Evolutionary conservation across 1,140 invertebrate genomes (phyloP), one percentile per base, ranked within the genome.

Genomic region (Trichonephila clavipes): DNA sequence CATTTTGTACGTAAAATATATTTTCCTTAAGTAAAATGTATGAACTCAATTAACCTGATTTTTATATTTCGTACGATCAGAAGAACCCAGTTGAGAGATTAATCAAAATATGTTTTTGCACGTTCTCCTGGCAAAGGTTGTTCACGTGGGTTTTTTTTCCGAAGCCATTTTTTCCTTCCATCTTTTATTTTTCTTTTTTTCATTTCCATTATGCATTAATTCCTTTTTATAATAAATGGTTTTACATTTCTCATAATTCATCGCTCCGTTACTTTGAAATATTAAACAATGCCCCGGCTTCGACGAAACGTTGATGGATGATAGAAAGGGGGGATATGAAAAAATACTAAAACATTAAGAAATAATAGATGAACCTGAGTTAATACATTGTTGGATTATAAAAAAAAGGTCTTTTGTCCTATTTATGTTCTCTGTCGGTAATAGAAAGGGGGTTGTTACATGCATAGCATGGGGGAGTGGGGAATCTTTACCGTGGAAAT

Each of bases 321-420:
- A 72, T 72, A 86, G 82, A 92, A 59, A 92, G 64, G 58, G 87
- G 19, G 59, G 59, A 28, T 7, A 81, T 24, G 8, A 81, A 40
- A 81, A 81, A 40, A 40, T 28, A 34, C 18, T 18, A 85, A 59
- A 61, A 59, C 24, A 59, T 59, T 59, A 59, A 16, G 81, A 93
- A 93, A 88, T 93, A 93, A 93, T 93, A 88, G 58, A 93, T 82
- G 92, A 93, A 93, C 86, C 69, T 88, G 69, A 88, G 62, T 86
- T 88, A 88, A 93, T 93, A 66, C 58, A 88, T 93, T 69, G 44
- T 28, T 87, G n/a, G 28, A 14, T 40, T 40, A 40, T 40, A 40
- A 40, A 40, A 40, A 87, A 92, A 86, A 40, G 40, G 28, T 66
- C 89, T 51, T 91, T 91, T 87, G 91, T 92, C 81, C 91, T 92